Evolutionary conservation across 1,140 invertebrate genomes (phyloP).

Genomic region (Portunus trituberculatus): DNA sequence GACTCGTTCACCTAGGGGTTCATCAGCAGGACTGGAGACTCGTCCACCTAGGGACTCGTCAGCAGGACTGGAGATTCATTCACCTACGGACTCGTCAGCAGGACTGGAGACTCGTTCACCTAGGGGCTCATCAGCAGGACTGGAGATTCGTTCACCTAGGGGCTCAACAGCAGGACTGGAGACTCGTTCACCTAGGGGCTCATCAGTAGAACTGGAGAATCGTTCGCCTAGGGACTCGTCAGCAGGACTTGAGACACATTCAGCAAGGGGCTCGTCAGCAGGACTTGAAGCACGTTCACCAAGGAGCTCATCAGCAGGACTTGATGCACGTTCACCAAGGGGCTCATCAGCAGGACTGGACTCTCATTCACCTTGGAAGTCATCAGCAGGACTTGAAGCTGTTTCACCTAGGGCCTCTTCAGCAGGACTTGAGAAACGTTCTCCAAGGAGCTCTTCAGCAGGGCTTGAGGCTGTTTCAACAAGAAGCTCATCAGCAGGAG

Average conservation of each 20-base stretch:
- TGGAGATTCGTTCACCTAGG: constrained; percentile 39
- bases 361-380: too few species aligned
- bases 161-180: constrained; percentile 41
- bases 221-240: too few species aligned
- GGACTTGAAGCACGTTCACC: too few species aligned
- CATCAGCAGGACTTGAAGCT: too few species aligned
- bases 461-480: neutral
- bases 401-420: too few species aligned
- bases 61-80: constrained; percentile 32
- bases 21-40: neutral
- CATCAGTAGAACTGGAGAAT: too few species aligned
- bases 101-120: constrained; percentile 39
- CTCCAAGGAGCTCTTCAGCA: neutral
- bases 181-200: neutral
- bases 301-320: too few species aligned
- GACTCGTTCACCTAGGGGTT: constrained; percentile 17
- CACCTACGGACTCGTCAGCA: constrained; percentile 5
- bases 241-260: too few species aligned
- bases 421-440: too few species aligned
- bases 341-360: too few species aligned
- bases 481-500: neutral
- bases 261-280: too few species aligned
- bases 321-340: too few species aligned
- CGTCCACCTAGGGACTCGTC: constrained; percentile 28
- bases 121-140: constrained; percentile 24